Conservation (phyloP, 1,140 invertebrate species). For the Pachypeltis micranthus region DNA sequence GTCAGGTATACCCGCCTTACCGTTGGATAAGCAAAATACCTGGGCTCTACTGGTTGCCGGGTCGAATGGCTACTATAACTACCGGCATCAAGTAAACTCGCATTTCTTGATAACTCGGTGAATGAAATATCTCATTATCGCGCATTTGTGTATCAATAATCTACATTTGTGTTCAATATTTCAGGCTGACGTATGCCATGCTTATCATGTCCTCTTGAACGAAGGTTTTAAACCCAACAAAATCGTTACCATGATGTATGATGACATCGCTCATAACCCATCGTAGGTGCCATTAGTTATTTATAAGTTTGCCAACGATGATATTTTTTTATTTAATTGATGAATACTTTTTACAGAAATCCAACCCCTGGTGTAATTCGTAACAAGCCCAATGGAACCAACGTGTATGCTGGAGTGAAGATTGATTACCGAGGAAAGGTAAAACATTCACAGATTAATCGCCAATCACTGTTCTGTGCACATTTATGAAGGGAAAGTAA, state of each 20-base stretch:
- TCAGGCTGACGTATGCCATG: slow-evolving; percentile 49
- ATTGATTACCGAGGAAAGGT: neutral
- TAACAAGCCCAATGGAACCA: neutral
- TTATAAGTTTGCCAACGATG: too few species aligned
- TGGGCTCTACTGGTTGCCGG: slow-evolving; percentile 51
- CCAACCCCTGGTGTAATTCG: neutral
- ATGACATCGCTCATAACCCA: slow-evolving; percentile 46
- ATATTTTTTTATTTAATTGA: too few species aligned
- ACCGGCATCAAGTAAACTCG: slow-evolving; percentile 47
- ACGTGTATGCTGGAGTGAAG: neutral
- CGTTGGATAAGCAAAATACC: too few species aligned
- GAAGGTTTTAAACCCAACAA: slow-evolving; percentile 47
- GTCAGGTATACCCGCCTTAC: too few species aligned
- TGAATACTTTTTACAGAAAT: too few species aligned
- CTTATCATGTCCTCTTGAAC: slow-evolving; percentile 44
- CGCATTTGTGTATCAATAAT: neutral
- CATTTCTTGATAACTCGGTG: too few species aligned
- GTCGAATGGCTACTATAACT: slow-evolving; percentile 44
- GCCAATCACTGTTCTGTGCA: too few species aligned
- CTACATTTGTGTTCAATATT: slow-evolving; percentile 14
- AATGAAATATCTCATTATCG: slow-evolving; percentile 6
- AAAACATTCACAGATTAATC: too few species aligned
- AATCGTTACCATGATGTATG: slow-evolving; percentile 53
- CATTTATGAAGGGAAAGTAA: too few species aligned
- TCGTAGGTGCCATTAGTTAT: slow-evolving; percentile 42